These are phyloP conservation scores for Tonatia bakeri DNA, from an alignment of 2,113 vertebrate genomes.

Conservation along the genomic window DNA sequence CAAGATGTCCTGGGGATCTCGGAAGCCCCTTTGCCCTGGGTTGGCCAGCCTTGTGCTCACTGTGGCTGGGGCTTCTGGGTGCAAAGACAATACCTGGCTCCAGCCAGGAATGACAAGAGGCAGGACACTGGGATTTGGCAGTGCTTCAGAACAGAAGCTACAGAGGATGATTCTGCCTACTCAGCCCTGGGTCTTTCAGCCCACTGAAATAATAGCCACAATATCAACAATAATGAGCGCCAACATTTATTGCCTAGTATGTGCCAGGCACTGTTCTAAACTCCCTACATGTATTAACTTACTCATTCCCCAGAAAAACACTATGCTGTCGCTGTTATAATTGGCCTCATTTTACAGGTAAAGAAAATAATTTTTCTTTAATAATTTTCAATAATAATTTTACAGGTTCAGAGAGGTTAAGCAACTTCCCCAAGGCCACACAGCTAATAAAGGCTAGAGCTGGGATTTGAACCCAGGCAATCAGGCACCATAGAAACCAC, in stretches of 20 bases:
- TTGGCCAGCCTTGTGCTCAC: not conserved
- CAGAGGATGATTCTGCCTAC: not conserved
- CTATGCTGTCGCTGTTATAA: not conserved
- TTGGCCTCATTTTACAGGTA: not conserved
- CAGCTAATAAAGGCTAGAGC: not conserved
- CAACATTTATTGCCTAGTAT: not conserved
- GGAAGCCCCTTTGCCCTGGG: not conserved
- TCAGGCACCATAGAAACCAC: not conserved
- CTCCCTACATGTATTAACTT: not conserved
- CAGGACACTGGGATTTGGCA: not conserved
- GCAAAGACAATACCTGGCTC: not conserved
- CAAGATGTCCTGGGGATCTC: not conserved
- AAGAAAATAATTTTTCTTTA: too few relatives aligned
- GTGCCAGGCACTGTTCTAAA: not conserved
- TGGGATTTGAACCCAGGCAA: not conserved
- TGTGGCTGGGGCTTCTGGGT: not conserved
- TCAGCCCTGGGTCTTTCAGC: not conserved
- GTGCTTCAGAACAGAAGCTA: not conserved
- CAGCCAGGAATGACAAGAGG: slow-evolving; percentile 3
- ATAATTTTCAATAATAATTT: too few relatives aligned
- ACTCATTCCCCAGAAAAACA: not conserved
- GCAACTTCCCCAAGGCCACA: not conserved
- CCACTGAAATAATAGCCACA: not conserved
- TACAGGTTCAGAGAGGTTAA: not conserved
- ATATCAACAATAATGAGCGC: not conserved